Conservation (phyloP, 2,888 invertebrate species). For the Chaitophorus viminalis region DNA sequence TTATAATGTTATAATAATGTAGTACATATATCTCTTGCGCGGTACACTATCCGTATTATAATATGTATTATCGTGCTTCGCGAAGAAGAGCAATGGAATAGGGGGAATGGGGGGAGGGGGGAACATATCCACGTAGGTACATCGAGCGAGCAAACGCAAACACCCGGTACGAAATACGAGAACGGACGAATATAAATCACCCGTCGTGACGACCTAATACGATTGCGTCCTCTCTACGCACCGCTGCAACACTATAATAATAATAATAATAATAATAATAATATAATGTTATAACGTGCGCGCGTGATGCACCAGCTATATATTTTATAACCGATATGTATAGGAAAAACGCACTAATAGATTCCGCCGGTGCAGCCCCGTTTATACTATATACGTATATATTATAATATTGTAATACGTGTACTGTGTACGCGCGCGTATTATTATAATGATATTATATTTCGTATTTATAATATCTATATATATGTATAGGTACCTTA, state of each 20-base stretch:
- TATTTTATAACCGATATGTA: no score
- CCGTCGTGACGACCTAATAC: constrained; percentile 57
- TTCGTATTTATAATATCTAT: no score
- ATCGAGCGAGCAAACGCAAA: constrained; percentile 15
- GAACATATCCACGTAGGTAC: neutral
- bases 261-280: no score
- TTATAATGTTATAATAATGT: no score
- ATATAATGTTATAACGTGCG: neutral
- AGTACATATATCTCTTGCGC: no score
- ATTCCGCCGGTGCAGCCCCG: constrained; percentile 7
- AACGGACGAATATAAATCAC: constrained; percentile 60
- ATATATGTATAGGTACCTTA: neutral
- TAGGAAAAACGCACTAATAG: constrained; percentile 34
- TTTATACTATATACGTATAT: neutral
- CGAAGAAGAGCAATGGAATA: neutral
- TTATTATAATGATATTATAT: no score
- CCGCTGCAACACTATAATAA: no score
- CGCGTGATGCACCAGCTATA: neutral
- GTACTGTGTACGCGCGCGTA: neutral
- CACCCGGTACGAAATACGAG: constrained; percentile 45
- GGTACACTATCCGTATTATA: no score
- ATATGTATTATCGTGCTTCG: neutral
- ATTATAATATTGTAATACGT: neutral
- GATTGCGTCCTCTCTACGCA: constrained; percentile 16
- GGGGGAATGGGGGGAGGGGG: neutral